phyloP scores from a whole-genome alignment of 2,113 vertebrate species.

The Lontra canadensis region DNA sequence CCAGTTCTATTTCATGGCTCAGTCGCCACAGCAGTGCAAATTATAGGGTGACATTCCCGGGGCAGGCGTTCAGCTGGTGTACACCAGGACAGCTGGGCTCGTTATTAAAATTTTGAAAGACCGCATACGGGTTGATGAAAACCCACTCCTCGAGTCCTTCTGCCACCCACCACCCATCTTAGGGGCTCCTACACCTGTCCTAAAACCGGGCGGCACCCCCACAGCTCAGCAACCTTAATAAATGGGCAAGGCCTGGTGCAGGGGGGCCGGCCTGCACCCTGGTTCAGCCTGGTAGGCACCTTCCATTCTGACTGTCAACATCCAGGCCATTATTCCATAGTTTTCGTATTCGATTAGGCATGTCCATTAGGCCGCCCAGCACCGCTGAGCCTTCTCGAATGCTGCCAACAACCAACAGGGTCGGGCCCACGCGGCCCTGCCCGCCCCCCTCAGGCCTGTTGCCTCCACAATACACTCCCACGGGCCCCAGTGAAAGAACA shows the following conservation, averaged over 20 bases:
- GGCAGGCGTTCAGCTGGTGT: neutral
- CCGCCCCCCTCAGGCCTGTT: neutral
- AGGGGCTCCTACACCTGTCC: neutral
- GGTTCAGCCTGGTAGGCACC: too few relatives aligned
- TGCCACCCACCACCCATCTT: neutral
- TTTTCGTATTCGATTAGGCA: neutral
- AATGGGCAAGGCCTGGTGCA: neutral
- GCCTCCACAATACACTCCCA: neutral
- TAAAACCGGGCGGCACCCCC: neutral
- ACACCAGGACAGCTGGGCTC: neutral
- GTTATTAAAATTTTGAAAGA: neutral
- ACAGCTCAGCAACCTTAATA: neutral
- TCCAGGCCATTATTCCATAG: neutral
- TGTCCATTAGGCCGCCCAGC: neutral
- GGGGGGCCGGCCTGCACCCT: accelerated
- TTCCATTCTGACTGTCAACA: neutral
- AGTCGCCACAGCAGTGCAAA: neutral
- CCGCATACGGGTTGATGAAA: neutral
- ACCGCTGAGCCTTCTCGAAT: neutral
- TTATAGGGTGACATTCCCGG: neutral
- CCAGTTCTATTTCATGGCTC: neutral
- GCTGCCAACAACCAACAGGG: neutral
- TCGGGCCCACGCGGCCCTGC: neutral
- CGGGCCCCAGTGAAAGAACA: neutral
- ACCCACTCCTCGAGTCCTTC: neutral